Base-by-base conservation (phyloP, 2,888 invertebrate genomes). In the Bembecia ichneumoniformis region DNA sequence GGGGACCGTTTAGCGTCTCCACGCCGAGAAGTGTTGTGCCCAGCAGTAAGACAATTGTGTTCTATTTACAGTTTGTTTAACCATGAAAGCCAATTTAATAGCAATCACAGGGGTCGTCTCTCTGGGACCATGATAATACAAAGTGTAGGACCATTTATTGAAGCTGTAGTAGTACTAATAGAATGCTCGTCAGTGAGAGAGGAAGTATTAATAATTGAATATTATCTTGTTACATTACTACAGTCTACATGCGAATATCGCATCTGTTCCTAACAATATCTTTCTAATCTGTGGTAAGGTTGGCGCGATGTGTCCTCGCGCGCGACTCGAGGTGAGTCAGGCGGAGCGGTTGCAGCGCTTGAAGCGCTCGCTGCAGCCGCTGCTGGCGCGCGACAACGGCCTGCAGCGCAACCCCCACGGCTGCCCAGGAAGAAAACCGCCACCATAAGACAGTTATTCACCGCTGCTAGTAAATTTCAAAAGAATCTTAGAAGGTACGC, bases 401-500 rank as follows among this genome's bases (percentile, higher is more conserved):
- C 76, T 0, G 78, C 87, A 9, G 91, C 92, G 58, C 89, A 91
- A 48, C 89, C 89, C 2, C 87, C 92, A n/a, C 87, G 94, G 20
- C 89, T 93, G 52, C 91, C 93, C 65, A 91, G 93, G 60, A 95
- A 95, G 82, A 95, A 95, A 78, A 94, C 94, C 59, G 94, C 95
- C 36, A 94, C 95, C 50, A 96, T 99, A 54, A 94, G 97, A 57
- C 97, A 98, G 68, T 89, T 99, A 40, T 99, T 99, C 82, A 95
- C 97, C 0, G 96, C 97, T 9, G 95, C 97, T 48, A 96, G 97
- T 69, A 99, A 98, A 86, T 98, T 99, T 73, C 97, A 98, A 77
- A 98, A 98, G 79, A 93, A 94, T 66, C 86, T 98, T 53, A 90
- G 95, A 70, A 91, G 94, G 94, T 94, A 73, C n/a, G 40, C 11